Evolutionary conservation across 2,113 vertebrate genomes (phyloP).

Genomic region (Micromys minutus): DNA sequence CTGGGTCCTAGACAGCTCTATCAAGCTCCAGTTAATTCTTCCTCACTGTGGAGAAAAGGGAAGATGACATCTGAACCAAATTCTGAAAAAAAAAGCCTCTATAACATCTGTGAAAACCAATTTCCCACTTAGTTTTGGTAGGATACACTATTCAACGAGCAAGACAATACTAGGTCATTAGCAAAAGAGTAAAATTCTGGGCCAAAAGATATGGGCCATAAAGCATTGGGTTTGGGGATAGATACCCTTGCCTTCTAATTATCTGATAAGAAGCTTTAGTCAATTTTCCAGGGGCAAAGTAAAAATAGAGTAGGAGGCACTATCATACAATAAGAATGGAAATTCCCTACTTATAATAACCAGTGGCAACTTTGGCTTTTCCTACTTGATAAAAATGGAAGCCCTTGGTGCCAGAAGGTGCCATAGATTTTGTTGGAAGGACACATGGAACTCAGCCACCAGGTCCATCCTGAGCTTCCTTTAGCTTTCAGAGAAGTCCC

Average conservation of each 20-base stretch:
- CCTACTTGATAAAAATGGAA: neutral
- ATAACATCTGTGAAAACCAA: neutral
- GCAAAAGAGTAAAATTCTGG: neutral
- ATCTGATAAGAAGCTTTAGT: neutral
- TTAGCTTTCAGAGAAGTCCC: neutral
- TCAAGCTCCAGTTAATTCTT: neutral
- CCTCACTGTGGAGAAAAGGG: neutral
- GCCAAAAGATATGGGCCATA: neutral
- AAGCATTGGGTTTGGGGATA: neutral
- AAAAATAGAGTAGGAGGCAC: neutral
- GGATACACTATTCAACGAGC: neutral
- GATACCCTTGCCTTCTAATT: neutral
- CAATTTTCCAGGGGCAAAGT: neutral
- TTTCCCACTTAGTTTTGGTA: neutral
- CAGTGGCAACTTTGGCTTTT: neutral
- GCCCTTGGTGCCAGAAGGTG: neutral
- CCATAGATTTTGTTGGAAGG: neutral
- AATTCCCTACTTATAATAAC: neutral
- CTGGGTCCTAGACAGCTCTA: neutral
- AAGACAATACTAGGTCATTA: neutral
- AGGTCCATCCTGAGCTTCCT: neutral
- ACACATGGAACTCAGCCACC: neutral
- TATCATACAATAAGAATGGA: neutral
- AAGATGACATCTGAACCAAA: neutral
- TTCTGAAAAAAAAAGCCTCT: neutral